Percentiles rank a stretch among this genome's conserved stretches.
Conservation (phyloP, 1,140 invertebrate species). For the Eubasilissa regina region DNA sequence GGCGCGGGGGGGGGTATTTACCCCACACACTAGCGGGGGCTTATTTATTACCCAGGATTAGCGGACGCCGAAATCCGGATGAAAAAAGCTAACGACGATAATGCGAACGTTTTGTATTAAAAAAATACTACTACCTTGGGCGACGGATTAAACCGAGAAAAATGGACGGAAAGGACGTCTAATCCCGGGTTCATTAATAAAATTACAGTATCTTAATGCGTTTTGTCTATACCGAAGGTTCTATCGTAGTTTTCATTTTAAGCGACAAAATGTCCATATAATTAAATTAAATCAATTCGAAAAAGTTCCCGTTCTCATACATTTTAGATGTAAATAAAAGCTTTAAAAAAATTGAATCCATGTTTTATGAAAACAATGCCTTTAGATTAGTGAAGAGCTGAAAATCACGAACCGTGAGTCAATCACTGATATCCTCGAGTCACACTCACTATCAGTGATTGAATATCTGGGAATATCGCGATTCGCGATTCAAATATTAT, state of each 20-base stretch:
- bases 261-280: too few relatives aligned
- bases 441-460: too few relatives aligned
- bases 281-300: too few relatives aligned
- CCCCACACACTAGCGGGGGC: constrained; percentile 12
- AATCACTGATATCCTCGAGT: too few relatives aligned
- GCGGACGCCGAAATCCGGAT: not conserved
- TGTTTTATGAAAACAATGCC: too few relatives aligned
- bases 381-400: too few relatives aligned
- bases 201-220: constrained; percentile 6
- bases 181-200: constrained; percentile 29
- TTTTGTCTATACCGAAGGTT: not conserved
- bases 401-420: too few relatives aligned
- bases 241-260: not conserved
- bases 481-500: too few relatives aligned
- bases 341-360: too few relatives aligned
- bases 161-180: constrained; percentile 16
- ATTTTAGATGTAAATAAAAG: too few relatives aligned
- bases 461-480: too few relatives aligned
- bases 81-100: constrained; percentile 37
- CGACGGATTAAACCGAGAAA: constrained; percentile 40
- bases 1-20: constrained; percentile 12
- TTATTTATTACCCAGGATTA: constrained; percentile 45
- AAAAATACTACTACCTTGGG: constrained; percentile 34
- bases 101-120: constrained; percentile 30
- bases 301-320: too few relatives aligned